Evolutionary conservation across 2,888 invertebrate genomes (phyloP).

Genomic region (Stenotaenia linearis): DNA sequence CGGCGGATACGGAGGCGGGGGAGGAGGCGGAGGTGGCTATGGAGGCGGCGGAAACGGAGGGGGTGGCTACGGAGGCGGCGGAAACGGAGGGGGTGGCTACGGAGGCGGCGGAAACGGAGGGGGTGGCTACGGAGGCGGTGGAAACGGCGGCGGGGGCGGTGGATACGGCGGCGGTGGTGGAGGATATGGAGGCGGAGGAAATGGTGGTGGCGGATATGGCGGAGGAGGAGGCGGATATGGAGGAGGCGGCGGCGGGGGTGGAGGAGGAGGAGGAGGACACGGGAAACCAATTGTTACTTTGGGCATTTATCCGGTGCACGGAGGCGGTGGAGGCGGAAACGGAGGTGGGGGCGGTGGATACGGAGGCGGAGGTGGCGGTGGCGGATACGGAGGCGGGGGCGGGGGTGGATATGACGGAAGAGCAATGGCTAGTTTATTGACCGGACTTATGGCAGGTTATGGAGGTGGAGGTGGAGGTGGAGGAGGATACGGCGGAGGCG

Average conservation of each 20-base stretch:
- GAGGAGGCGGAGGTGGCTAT: neutral
- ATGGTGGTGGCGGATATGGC: neutral
- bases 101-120: neutral
- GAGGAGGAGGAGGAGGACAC: constrained; percentile 21
- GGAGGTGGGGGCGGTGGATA: neutral
- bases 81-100: neutral
- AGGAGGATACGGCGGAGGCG: neutral
- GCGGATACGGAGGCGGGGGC: neutral
- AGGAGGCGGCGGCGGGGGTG: neutral
- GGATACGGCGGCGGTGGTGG: neutral
- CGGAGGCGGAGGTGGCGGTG: neutral
- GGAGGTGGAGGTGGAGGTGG: neutral
- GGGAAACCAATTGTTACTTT: neutral
- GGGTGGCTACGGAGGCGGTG: neutral
- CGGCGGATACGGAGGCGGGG: neutral
- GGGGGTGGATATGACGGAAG: neutral
- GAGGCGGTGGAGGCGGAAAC: neutral
- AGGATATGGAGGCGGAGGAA: neutral
- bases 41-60: neutral
- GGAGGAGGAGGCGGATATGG: neutral
- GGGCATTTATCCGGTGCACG: constrained; percentile 1
- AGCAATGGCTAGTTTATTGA: neutral
- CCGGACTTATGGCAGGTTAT: neutral
- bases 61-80: neutral
- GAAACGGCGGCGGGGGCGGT: neutral